Conservation (phyloP, 2,797 vertebrate genomes). For the Spheniscus humboldti region DNA sequence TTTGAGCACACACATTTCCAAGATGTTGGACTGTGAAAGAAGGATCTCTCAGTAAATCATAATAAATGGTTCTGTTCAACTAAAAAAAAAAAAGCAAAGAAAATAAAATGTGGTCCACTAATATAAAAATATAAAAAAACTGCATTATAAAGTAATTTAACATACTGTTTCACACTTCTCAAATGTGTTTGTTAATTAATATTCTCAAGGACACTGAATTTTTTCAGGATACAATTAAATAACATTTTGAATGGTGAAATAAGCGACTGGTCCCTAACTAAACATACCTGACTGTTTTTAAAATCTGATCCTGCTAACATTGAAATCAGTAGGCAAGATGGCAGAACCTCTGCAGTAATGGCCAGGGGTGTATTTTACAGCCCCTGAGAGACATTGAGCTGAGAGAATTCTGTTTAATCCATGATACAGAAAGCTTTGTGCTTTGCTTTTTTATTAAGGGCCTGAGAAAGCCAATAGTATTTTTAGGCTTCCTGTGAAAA, state of each 20-base stretch:
- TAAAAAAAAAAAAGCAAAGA: background rate
- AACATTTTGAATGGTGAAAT: background rate
- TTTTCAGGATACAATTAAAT: background rate
- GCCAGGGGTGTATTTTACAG: background rate
- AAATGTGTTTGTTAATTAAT: background rate
- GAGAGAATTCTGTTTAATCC: background rate
- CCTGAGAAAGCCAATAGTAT: background rate
- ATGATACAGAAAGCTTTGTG: background rate
- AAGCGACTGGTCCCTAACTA: background rate
- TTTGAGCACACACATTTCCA: background rate
- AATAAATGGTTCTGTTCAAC: background rate
- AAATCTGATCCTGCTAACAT: background rate
- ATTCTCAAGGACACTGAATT: background rate
- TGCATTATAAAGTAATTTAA: background rate
- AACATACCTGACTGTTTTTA: background rate
- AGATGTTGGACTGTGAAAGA: background rate
- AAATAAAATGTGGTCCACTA: background rate
- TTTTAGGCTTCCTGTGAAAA: background rate
- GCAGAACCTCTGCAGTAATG: background rate
- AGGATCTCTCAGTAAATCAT: background rate
- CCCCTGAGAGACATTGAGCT: background rate
- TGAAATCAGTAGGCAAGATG: background rate
- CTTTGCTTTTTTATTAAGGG: background rate
- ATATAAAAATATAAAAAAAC: background rate
- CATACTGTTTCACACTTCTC: background rate